A percentile compares a stretch with the other conserved stretches of the same genome.
Conservation (phyloP, 2,113 vertebrate genomes). For the Himantopus leucocephalus region DNA sequence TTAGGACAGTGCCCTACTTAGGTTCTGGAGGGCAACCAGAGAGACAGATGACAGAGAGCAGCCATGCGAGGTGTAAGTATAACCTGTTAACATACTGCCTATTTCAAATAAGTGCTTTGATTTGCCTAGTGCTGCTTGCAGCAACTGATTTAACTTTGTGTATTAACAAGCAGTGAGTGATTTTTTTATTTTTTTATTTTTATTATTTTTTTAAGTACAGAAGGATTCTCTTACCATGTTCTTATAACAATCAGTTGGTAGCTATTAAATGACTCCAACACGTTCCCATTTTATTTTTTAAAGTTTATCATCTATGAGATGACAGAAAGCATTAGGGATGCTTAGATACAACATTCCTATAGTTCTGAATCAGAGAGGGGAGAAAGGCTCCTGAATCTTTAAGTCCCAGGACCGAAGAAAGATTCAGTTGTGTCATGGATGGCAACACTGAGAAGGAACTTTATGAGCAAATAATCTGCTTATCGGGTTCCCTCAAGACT, state of each 20-base stretch:
- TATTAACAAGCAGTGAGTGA: neutral
- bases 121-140: neutral
- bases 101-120: neutral
- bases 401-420: neutral
- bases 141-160: neutral
- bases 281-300: neutral
- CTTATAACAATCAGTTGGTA: neutral
- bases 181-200: neutral
- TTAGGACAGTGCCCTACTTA: neutral
- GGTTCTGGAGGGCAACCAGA: neutral
- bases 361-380: neutral
- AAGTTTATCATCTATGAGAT: neutral
- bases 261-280: neutral
- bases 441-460: accelerated
- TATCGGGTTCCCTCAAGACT: neutral
- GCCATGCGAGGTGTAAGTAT: neutral
- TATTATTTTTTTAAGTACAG: neutral
- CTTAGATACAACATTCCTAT: neutral
- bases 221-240: neutral
- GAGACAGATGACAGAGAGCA: neutral
- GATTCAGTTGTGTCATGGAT: accelerated
- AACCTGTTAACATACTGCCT: neutral
- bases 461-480: neutral
- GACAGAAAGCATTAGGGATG: neutral
- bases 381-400: neutral